Conservation (phyloP, 2,888 invertebrate genomes). For the Exephanes ischioxanthus region DNA sequence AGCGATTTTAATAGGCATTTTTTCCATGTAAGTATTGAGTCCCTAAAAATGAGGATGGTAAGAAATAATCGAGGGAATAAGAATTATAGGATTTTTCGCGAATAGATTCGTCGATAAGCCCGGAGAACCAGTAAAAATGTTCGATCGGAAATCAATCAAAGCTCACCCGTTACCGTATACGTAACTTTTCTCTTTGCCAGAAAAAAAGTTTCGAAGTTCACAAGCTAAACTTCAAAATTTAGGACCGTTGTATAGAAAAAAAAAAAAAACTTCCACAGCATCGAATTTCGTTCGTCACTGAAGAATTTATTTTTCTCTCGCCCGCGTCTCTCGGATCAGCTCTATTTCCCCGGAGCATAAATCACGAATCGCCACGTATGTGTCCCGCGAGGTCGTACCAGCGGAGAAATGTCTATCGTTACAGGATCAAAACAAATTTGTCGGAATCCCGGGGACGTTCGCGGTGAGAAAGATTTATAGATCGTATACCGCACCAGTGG, state of each 20-base stretch:
- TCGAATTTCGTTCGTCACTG: background rate
- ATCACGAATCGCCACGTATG: conserved; percentile 25
- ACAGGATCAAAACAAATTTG: conserved; percentile 66
- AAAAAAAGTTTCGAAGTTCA: too few species aligned
- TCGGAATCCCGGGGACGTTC: conserved; percentile 46
- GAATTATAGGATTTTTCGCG: too few species aligned
- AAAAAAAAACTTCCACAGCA: background rate
- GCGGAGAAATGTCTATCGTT: conserved; percentile 54
- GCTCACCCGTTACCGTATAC: background rate
- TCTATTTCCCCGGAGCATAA: conserved; percentile 22
- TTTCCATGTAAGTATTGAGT: too few species aligned
- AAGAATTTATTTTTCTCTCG: background rate
- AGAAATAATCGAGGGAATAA: background rate
- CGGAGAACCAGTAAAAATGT: too few species aligned
- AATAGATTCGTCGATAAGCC: too few species aligned
- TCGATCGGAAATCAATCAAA: background rate
- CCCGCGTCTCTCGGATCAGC: background rate
- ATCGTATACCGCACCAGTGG: background rate
- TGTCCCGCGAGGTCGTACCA: conserved; percentile 2
- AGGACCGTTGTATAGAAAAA: background rate
- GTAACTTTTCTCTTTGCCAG: background rate
- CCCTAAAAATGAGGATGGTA: background rate
- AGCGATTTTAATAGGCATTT: too few species aligned
- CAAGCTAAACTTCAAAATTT: background rate
- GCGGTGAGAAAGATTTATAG: conserved; percentile 61